Evolutionary conservation across 2,797 vertebrate species (phyloP).

Genomic region (Tapera naevia): DNA sequence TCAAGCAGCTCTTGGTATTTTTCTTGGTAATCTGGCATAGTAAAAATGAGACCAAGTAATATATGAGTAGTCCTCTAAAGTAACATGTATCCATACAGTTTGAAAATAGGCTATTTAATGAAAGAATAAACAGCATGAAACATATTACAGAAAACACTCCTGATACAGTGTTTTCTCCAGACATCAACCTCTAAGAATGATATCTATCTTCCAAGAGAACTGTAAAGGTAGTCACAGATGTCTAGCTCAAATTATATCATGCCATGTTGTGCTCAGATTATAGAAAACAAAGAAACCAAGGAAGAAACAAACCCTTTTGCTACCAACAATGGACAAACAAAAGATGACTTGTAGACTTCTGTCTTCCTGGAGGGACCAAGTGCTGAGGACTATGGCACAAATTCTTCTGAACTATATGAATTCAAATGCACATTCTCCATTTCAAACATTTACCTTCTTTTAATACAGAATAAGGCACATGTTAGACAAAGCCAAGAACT

Average conservation of each 20-base stretch:
- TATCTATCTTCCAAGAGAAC: neutral
- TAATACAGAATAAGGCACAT: neutral
- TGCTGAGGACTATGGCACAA: neutral
- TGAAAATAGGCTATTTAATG: neutral
- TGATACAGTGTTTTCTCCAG: neutral
- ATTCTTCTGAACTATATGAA: neutral
- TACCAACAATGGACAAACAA: neutral
- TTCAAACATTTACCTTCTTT: neutral
- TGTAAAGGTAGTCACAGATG: neutral
- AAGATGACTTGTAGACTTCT: neutral
- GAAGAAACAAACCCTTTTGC: neutral
- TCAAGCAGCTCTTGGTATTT: slow-evolving; percentile 94
- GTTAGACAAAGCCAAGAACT: neutral
- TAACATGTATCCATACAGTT: neutral
- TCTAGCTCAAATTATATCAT: neutral
- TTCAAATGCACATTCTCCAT: neutral
- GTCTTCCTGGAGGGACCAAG: neutral
- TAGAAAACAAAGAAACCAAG: neutral
- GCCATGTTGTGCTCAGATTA: neutral
- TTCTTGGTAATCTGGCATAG: slow-evolving; percentile 86
- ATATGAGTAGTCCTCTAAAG: neutral
- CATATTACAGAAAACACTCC: neutral
- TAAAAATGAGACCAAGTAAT: neutral
- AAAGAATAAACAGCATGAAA: neutral
- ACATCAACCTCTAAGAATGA: neutral